phyloP scores from a whole-genome alignment of 2,797 vertebrate genomes.

The Dendrocincla fuliginosa region DNA sequence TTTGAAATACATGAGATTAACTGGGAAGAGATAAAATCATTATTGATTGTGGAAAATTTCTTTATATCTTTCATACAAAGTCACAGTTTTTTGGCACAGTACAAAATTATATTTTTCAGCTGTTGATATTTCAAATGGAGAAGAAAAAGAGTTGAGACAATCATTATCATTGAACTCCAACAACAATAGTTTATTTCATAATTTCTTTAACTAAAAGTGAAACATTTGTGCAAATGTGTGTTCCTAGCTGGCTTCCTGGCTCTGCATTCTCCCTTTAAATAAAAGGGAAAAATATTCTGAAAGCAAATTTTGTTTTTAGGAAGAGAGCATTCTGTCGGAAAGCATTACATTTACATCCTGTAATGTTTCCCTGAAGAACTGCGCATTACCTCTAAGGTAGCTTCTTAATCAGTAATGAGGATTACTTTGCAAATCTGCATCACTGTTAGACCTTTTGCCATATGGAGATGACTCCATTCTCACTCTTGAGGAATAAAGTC shows the following conservation, averaged over 20 bases:
- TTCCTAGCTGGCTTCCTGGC: neutral
- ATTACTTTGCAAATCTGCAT: neutral
- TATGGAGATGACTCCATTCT: neutral
- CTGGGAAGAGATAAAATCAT: slow-evolving; percentile 7
- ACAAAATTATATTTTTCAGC: neutral
- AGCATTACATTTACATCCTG: neutral
- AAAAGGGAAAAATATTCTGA: neutral
- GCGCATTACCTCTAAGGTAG: neutral
- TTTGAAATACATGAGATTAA: neutral
- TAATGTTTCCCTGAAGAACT: neutral
- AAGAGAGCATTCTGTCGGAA: neutral
- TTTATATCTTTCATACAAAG: neutral
- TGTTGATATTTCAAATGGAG: neutral
- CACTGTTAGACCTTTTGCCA: neutral
- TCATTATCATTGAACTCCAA: neutral
- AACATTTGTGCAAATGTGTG: neutral
- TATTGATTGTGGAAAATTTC: neutral
- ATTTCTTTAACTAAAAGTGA: slow-evolving; percentile 18
- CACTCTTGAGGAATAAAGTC: neutral
- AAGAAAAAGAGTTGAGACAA: neutral
- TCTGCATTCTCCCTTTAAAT: neutral
- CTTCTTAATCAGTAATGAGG: neutral
- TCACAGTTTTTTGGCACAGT: neutral
- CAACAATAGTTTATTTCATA: neutral
- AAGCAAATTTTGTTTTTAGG: neutral